phyloP scores from a whole-genome alignment of 1,140 invertebrate genomes.

The Microvelia longipes region DNA sequence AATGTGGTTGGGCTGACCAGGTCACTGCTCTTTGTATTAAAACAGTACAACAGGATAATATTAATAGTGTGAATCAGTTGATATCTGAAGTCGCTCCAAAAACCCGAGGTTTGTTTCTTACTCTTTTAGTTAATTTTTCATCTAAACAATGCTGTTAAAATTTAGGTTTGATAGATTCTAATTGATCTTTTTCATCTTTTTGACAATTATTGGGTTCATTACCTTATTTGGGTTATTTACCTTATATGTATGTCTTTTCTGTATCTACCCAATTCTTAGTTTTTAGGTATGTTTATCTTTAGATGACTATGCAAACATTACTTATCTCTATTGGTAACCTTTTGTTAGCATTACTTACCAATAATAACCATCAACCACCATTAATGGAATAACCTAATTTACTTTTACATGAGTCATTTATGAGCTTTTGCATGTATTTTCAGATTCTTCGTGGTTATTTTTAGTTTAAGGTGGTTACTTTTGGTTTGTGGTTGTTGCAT shows the following conservation, averaged over 20 bases:
- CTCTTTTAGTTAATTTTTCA: too few relatives aligned
- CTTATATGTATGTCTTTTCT: neutral
- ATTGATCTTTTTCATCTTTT: neutral
- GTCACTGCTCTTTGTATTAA: neutral
- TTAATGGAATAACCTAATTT: too few relatives aligned
- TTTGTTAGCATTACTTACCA: too few relatives aligned
- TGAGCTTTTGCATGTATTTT: too few relatives aligned
- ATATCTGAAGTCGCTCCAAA: neutral
- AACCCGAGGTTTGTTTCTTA: neutral
- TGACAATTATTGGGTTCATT: neutral
- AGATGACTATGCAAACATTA: too few relatives aligned
- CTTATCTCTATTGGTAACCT: too few relatives aligned
- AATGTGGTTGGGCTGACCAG: neutral
- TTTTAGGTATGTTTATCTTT: neutral
- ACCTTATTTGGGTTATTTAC: neutral
- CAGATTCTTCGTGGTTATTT: too few relatives aligned
- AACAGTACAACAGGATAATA: neutral
- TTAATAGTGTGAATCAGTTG: neutral
- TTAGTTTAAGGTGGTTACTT: too few relatives aligned
- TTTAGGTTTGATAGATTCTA: neutral
- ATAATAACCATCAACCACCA: too few relatives aligned
- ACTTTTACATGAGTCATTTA: too few relatives aligned
- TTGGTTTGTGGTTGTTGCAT: too few relatives aligned
- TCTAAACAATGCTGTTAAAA: too few relatives aligned
- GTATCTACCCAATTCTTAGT: neutral